Conservation (phyloP, 2,113 vertebrate genomes). For the Acanthochromis polyacanthus region DNA sequence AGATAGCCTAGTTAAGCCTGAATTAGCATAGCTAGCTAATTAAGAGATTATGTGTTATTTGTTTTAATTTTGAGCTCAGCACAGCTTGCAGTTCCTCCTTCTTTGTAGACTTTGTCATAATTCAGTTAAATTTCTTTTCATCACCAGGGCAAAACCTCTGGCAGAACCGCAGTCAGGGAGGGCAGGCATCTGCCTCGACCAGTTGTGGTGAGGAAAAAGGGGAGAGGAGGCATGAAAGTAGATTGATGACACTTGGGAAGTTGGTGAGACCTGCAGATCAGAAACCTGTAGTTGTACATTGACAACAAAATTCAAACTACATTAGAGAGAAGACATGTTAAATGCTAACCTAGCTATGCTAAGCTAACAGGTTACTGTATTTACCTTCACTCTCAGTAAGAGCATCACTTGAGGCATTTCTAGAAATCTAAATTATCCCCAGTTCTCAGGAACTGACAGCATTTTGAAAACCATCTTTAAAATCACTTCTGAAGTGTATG, state of each 20-base stretch:
- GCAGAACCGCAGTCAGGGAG: too few relatives aligned
- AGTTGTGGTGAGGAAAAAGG: too few relatives aligned
- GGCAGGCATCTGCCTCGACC: too few relatives aligned
- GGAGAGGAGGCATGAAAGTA: too few relatives aligned
- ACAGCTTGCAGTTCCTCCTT: background rate
- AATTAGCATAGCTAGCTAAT: background rate
- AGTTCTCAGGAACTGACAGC: background rate
- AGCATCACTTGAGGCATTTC: background rate
- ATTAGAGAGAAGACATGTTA: too few relatives aligned
- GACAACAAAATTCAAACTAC: too few relatives aligned
- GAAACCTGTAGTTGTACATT: too few relatives aligned
- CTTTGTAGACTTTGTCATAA: background rate
- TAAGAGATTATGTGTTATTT: background rate
- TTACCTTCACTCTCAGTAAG: background rate
- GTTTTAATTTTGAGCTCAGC: too few relatives aligned
- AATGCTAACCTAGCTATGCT: background rate
- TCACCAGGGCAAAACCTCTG: too few relatives aligned
- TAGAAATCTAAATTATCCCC: background rate
- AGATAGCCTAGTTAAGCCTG: background rate
- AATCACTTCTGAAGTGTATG: conserved; percentile 13
- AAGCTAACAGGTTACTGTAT: background rate
- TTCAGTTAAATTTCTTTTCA: too few relatives aligned
- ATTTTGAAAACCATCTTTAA: conserved; percentile 25
- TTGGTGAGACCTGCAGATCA: too few relatives aligned
- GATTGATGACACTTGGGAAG: too few relatives aligned